Evolutionary conservation across 30 jellyfish, hydroid and myxozoan species (phyloP), one percentile per base, ranked within the genome.

Genomic region (Aurelia sp.): DNA sequence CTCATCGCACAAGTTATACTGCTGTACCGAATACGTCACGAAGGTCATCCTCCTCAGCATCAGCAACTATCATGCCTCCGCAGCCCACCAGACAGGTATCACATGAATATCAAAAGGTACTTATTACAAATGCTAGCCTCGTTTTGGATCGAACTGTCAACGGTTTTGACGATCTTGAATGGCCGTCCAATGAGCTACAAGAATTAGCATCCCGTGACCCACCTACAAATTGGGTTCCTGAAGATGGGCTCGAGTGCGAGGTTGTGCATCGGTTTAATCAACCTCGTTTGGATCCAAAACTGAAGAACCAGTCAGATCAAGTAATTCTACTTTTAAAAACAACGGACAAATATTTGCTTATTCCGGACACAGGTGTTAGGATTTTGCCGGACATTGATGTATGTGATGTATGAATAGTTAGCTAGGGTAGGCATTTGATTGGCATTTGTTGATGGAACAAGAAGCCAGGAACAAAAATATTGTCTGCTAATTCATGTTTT

Each of bases 111-210:
- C 90, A 64, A 15, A 85, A 61, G 57, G 99, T 96, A 21, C 87
- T 90, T 1, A 53, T 95, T 35, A 63, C 48, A 38, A 94, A 90
- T 76, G 60, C 82, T 16, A 62, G 89, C 60, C 88, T 84, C 44
- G 85, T 80, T 4, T 55, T 94, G 61, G 95, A 81, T 22, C 93
- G 91, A 8, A 52, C 81, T n/a, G 66, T 79, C 61, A 57, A 72
- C 19, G 78, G 70, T 38, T 38, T 66, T n/a, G 85, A 52, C 20
- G 97, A 86, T n/a, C 87, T 94, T 16, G 78, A 88, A 24, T 94
- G 98, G 98, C 97, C 97, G 5, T 74, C 97, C 16, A 64, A 63
- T 13, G 97, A 90, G 18, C 19, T 95, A 70, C 72, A 47, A 33
- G 97, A 84, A 15, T 78, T 60, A 21, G 79, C 94, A 21, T 76